Percentiles rank a stretch among this genome's conserved stretches.
Evolutionary conservation across 1,140 invertebrate species (phyloP).

Genomic region (Drosophila azteca): DNA sequence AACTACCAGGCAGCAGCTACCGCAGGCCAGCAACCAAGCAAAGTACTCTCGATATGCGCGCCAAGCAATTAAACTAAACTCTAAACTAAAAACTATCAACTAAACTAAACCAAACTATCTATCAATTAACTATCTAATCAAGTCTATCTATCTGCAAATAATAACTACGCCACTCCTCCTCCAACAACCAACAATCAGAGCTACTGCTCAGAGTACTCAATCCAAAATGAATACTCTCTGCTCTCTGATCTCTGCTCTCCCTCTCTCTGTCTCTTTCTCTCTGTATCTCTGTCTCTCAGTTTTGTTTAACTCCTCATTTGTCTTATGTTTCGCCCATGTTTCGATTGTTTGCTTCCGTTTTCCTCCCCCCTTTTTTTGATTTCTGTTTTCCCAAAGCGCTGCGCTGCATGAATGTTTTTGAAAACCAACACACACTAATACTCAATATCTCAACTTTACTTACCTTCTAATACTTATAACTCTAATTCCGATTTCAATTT

Average conservation of each 20-base stretch:
- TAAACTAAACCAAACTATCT: conserved; percentile 48
- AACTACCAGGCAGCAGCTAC: not conserved
- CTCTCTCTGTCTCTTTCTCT: conserved; percentile 12
- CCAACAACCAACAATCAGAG: conserved; percentile 20
- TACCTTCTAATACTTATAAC: conserved; percentile 30
- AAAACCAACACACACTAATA: conserved; percentile 9
- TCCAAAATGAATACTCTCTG: conserved; percentile 43
- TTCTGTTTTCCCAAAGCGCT: conserved; percentile 35
- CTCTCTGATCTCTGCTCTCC: conserved; percentile 16
- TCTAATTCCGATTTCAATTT: conserved; percentile 13
- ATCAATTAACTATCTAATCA: conserved; percentile 34
- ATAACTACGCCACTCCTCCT: conserved; percentile 8
- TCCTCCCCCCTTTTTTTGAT: conserved; percentile 24
- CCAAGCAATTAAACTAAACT: conserved; percentile 24
- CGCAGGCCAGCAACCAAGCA: too few species aligned
- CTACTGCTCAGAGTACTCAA: not conserved
- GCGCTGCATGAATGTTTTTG: conserved; percentile 51
- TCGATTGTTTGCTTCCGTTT: conserved; percentile 27
- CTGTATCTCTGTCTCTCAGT: conserved; percentile 23
- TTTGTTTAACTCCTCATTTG: conserved; percentile 48
- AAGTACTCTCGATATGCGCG: conserved; percentile 49
- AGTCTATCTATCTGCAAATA: conserved; percentile 37
- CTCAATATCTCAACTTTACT: conserved; percentile 21
- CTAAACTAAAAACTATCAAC: conserved; percentile 27
- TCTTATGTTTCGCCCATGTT: conserved; percentile 7